phyloP scores from a whole-genome alignment of 1,140 invertebrate genomes.

The Tribolium madens region DNA sequence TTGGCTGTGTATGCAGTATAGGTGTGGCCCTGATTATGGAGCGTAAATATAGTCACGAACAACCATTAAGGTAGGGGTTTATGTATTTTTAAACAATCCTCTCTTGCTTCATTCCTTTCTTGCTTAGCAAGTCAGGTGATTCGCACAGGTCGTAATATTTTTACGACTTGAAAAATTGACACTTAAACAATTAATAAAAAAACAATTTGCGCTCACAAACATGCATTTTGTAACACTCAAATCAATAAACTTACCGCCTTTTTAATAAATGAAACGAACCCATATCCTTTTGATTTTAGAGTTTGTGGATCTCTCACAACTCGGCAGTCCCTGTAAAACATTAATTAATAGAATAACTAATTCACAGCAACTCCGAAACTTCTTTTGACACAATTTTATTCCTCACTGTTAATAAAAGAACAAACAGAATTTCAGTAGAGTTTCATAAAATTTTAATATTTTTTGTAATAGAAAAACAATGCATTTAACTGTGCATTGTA shows the following conservation, averaged over 20 bases:
- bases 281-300: constrained; percentile 99
- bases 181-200: constrained; percentile 36
- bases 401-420: too few species aligned
- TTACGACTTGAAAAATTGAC: constrained; percentile 28
- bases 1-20: constrained; percentile 46
- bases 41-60: constrained; percentile 43
- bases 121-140: not conserved
- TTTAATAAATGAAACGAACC: constrained; percentile 99
- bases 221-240: constrained; percentile 14
- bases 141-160: constrained; percentile 16
- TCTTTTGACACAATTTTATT: not conserved
- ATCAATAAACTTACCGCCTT: constrained; percentile 74
- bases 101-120: constrained; percentile 13
- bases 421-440: too few species aligned
- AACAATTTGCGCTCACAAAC: constrained; percentile 13
- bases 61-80: constrained; percentile 42
- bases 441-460: not conserved
- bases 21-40: constrained; percentile 42
- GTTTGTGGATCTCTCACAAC: constrained; percentile 99
- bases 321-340: constrained; percentile 82
- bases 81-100: constrained; percentile 39
- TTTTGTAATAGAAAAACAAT: not conserved
- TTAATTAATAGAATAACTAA: constrained; percentile 43
- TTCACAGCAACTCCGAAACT: not conserved
- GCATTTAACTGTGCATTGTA: not conserved